phyloP scores from a whole-genome alignment of 2,113 vertebrate species.

The Tinamus guttatus region DNA sequence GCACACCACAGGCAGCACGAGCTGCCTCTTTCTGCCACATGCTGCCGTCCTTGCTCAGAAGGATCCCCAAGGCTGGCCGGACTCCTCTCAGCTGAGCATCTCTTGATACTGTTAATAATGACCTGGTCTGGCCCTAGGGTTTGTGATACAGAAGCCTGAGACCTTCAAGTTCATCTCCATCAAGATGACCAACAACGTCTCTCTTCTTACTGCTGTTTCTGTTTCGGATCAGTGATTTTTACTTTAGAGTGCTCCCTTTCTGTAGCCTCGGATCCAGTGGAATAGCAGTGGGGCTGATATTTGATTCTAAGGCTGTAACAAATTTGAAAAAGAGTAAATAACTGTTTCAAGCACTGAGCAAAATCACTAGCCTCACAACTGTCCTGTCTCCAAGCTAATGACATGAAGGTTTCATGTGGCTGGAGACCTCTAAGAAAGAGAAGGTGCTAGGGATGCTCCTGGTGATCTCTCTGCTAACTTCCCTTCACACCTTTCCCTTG shows the following conservation, averaged over 20 bases:
- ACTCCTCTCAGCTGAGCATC: not conserved
- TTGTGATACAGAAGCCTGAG: not conserved
- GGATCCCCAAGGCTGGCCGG: not conserved
- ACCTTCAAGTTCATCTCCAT: not conserved
- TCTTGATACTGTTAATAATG: not conserved
- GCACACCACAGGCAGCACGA: accelerated
- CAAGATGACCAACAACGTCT: not conserved
- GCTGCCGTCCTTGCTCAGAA: not conserved
- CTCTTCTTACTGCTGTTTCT: not conserved
- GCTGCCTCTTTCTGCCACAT: accelerated
- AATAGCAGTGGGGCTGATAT: not conserved
- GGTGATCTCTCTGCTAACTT: not conserved
- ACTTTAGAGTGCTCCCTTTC: not conserved
- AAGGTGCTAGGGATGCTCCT: not conserved
- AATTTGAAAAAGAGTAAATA: not conserved
- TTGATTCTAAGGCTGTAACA: not conserved
- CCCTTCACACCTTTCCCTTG: not conserved
- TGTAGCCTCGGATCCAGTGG: not conserved
- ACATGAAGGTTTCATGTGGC: not conserved
- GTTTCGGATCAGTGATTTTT: not conserved
- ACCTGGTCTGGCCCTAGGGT: too few species aligned
- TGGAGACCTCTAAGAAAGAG: not conserved
- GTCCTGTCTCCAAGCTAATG: not conserved
- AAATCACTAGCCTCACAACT: not conserved
- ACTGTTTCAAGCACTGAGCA: not conserved